A percentile compares a stretch with the other conserved stretches of the same genome.
Evolutionary conservation across 92 coral and sea anemone genomes (phyloP).

Genomic region (Desmophyllum pertusum): DNA sequence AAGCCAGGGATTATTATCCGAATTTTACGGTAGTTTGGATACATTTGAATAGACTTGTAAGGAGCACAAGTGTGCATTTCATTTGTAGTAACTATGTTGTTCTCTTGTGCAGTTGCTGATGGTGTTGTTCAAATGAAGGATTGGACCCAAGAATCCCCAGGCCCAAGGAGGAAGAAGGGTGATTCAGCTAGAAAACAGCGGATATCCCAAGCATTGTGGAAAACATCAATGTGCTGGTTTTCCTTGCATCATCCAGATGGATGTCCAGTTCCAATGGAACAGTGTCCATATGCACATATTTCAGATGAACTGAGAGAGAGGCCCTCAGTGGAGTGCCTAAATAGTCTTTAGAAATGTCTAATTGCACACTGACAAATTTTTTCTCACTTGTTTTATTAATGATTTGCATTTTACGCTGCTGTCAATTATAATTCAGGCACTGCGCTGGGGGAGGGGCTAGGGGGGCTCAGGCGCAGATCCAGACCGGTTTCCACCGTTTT

Average conservation of each 20-base stretch:
- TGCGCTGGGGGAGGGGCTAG: too few relatives aligned
- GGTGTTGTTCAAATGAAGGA: slow-evolving; percentile 86
- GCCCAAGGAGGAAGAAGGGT: slow-evolving; percentile 65
- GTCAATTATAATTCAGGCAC: too few relatives aligned
- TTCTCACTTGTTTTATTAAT: too few relatives aligned
- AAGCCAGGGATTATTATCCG: too few relatives aligned
- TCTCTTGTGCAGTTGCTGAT: slow-evolving; percentile 56
- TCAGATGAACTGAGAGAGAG: slow-evolving; percentile 65
- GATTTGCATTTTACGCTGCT: too few relatives aligned
- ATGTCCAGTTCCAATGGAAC: slow-evolving; percentile 68
- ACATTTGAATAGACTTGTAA: too few relatives aligned
- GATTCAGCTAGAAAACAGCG: slow-evolving; percentile 59
- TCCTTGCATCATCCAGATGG: slow-evolving; percentile 88
- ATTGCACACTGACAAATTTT: not conserved
- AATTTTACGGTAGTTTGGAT: too few relatives aligned
- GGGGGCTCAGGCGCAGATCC: too few relatives aligned
- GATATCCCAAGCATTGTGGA: slow-evolving; percentile 73
- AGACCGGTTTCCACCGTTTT: too few relatives aligned
- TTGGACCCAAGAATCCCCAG: slow-evolving; percentile 78
- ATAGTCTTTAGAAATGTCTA: slow-evolving; percentile 12
- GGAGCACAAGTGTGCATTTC: too few relatives aligned
- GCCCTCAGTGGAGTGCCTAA: slow-evolving; percentile 66
- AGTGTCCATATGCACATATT: slow-evolving; percentile 86
- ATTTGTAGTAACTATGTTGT: not conserved
- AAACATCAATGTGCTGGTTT: slow-evolving; percentile 93